Conservation (phyloP, 2,113 vertebrate species). For the Rhea pennata region DNA sequence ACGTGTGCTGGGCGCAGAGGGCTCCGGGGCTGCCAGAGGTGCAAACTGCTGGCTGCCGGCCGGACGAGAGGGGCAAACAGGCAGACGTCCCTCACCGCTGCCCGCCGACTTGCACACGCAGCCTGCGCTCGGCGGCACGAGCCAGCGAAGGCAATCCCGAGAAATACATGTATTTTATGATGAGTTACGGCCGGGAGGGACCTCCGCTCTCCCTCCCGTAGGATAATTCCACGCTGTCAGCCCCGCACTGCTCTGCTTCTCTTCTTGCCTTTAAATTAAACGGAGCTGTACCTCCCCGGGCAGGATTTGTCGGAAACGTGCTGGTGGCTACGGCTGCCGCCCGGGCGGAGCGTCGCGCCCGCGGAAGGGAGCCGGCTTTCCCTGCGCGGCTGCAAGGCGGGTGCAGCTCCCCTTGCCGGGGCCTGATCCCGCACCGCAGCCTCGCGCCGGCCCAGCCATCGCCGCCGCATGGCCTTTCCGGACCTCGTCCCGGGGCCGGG, state of each 20-base stretch:
- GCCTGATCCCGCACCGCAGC: too few relatives aligned
- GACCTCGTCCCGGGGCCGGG: background rate
- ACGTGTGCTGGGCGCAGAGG: background rate
- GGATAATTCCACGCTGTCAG: background rate
- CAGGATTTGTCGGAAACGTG: background rate
- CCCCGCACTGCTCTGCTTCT: background rate
- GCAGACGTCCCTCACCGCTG: background rate
- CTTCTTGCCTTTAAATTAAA: background rate
- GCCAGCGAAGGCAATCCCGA: background rate
- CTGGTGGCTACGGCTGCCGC: background rate
- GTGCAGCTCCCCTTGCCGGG: background rate
- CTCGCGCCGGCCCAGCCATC: background rate
- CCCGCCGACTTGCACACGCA: fast-evolving
- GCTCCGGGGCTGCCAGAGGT: background rate
- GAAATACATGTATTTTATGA: background rate
- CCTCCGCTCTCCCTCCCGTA: background rate
- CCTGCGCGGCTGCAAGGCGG: background rate
- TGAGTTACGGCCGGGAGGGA: background rate
- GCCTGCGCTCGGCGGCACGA: background rate
- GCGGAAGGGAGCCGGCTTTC: background rate
- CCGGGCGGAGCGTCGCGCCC: fast-evolving
- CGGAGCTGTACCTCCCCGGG: fast-evolving
- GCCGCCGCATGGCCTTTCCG: background rate
- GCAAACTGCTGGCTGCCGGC: background rate
- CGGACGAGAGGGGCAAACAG: background rate